Evolutionary conservation across 2,888 invertebrate genomes (phyloP).

Genomic region (Ophioninae sp.): DNA sequence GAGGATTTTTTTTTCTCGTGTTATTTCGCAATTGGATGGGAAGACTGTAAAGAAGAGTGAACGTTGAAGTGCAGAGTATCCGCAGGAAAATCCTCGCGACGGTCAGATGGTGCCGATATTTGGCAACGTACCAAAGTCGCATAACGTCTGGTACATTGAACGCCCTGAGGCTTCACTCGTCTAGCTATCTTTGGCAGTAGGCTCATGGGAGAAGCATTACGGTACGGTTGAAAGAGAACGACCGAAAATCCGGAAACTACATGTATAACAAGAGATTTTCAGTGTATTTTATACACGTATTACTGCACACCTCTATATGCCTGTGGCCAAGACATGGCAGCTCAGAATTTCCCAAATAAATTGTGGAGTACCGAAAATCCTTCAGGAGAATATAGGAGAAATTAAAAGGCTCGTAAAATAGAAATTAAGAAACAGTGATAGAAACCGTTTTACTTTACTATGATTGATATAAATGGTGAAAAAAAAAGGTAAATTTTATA

Average conservation of each 20-base stretch:
- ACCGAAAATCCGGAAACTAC: constrained; percentile 54
- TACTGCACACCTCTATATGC: not conserved
- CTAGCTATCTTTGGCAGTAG: constrained; percentile 23
- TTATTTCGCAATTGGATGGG: not conserved
- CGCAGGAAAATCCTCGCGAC: constrained; percentile 53
- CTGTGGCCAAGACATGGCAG: not conserved
- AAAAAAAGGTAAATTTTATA: too few relatives aligned
- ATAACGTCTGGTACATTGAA: constrained; percentile 67
- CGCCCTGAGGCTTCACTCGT: constrained; percentile 51
- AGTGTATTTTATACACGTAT: constrained; percentile 32
- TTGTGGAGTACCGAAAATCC: not conserved
- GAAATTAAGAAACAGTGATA: too few relatives aligned
- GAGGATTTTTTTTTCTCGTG: not conserved
- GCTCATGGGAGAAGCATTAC: constrained; percentile 15
- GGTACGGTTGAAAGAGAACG: constrained; percentile 32
- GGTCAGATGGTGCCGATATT: constrained; percentile 61
- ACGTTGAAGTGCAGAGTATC: constrained; percentile 16
- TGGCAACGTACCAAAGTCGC: constrained; percentile 69
- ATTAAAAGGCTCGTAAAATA: too few relatives aligned
- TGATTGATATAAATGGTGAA: too few relatives aligned
- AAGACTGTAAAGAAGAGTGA: constrained; percentile 1
- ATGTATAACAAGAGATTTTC: constrained; percentile 30
- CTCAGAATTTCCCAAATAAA: constrained; percentile 4
- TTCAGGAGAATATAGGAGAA: not conserved
- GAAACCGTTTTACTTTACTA: too few relatives aligned